phyloP scores from a whole-genome alignment of 2,888 invertebrate species.

The Agonopterix alstromeriana region DNA sequence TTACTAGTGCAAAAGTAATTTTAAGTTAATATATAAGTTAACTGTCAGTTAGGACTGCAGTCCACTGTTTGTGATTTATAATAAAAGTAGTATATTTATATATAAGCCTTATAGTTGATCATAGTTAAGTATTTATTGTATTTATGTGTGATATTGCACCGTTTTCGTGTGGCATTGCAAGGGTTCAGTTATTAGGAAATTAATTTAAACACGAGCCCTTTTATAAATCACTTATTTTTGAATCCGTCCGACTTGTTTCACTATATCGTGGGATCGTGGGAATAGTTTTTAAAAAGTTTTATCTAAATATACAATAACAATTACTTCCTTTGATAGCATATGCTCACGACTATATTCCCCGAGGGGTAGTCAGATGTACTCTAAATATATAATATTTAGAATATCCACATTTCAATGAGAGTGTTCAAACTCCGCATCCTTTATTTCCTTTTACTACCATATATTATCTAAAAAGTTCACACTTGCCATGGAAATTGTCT shows the following conservation, averaged over 20 bases:
- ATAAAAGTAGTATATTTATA: slow-evolving; percentile 7
- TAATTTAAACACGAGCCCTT: not conserved
- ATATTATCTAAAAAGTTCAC: no score
- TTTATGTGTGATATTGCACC: slow-evolving; percentile 3
- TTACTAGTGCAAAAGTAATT: slow-evolving; percentile 47
- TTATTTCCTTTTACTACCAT: no score
- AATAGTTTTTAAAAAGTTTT: no score
- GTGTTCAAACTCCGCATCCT: no score
- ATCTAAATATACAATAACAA: no score
- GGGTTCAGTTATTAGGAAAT: not conserved
- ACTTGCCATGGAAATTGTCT: no score
- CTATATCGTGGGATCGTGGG: no score
- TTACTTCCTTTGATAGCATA: no score
- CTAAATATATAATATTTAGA: no score
- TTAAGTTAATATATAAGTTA: slow-evolving; percentile 14
- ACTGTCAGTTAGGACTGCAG: slow-evolving; percentile 11
- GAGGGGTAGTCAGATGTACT: no score
- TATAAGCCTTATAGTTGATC: slow-evolving; percentile 12
- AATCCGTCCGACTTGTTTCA: slow-evolving; percentile 6
- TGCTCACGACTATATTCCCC: no score
- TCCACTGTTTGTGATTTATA: slow-evolving; percentile 34
- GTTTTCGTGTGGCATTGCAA: slow-evolving; percentile 8
- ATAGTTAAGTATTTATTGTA: not conserved
- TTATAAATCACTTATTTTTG: slow-evolving; percentile 1
- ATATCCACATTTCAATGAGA: no score